phyloP scores from a whole-genome alignment of 1,140 invertebrate species.

The Luehdorfia chinensis region DNA sequence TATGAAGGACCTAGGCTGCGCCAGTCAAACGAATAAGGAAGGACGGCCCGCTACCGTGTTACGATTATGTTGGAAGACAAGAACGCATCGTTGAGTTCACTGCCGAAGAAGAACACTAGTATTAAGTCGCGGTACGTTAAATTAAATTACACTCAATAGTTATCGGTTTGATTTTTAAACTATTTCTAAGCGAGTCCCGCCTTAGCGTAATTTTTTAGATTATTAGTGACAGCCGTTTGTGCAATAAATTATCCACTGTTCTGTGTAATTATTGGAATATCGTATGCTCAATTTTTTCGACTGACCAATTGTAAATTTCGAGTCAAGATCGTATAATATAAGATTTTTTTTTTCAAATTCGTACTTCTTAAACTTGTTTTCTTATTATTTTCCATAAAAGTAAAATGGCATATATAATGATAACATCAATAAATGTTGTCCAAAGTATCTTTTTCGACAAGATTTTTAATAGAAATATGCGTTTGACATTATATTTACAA shows the following conservation, averaged over 20 bases:
- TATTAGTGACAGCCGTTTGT: constrained; percentile 63
- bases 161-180: constrained; percentile 46
- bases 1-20: constrained; percentile 15
- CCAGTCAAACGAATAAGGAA: background rate
- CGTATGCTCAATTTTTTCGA: constrained; percentile 72
- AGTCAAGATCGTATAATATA: constrained; percentile 26
- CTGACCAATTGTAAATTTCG: constrained; percentile 65
- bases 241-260: constrained; percentile 68
- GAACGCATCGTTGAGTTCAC: constrained; percentile 55
- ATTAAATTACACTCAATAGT: constrained; percentile 39
- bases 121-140: constrained; percentile 55
- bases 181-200: constrained; percentile 47
- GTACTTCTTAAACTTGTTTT: constrained; percentile 9
- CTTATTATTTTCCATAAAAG: background rate
- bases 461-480: too few relatives aligned
- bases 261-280: constrained; percentile 59
- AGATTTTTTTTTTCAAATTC: constrained; percentile 34
- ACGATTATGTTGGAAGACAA: too few relatives aligned
- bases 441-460: background rate
- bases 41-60: background rate
- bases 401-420: background rate
- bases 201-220: constrained; percentile 55
- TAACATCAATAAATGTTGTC: background rate
- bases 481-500: background rate
- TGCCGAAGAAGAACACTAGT: constrained; percentile 48